A percentile compares a stretch with the other conserved stretches of the same genome.
Conservation (phyloP, 2,888 invertebrate genomes). For the Chrysolina americana region DNA sequence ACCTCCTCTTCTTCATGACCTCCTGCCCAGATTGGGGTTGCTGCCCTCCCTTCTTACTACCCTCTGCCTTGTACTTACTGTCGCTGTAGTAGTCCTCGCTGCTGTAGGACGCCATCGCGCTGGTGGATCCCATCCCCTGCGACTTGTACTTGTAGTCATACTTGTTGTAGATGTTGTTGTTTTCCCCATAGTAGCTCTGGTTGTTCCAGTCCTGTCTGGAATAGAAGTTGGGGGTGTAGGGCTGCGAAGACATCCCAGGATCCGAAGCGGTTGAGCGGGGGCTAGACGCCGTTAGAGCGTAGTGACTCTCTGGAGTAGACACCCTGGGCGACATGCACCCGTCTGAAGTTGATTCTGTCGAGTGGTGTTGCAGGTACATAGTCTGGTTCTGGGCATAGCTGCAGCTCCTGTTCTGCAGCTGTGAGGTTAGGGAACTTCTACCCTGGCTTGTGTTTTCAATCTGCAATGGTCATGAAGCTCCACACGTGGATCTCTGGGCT, state of each 20-base stretch:
- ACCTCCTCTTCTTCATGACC: conserved; percentile 73
- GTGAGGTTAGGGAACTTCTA: neutral
- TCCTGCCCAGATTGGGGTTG: conserved; percentile 62
- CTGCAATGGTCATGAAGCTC: neutral
- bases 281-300: conserved; percentile 62
- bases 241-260: conserved; percentile 67
- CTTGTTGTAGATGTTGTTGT: conserved; percentile 65
- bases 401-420: neutral
- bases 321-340: conserved; percentile 64
- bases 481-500: no score
- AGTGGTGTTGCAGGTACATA: conserved; percentile 60
- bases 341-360: conserved; percentile 64
- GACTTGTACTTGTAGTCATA: conserved; percentile 59
- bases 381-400: conserved; percentile 34
- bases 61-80: conserved; percentile 51
- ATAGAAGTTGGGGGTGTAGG: conserved; percentile 66
- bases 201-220: conserved; percentile 57
- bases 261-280: conserved; percentile 62
- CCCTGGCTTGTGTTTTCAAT: neutral
- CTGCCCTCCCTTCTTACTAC: conserved; percentile 33
- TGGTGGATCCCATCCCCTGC: conserved; percentile 48
- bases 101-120: conserved; percentile 51
- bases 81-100: conserved; percentile 57
- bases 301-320: conserved; percentile 66
- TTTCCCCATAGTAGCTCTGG: conserved; percentile 65